Evolutionary conservation across 2,797 vertebrate genomes (phyloP).

Genomic region (Lophura swinhoii): DNA sequence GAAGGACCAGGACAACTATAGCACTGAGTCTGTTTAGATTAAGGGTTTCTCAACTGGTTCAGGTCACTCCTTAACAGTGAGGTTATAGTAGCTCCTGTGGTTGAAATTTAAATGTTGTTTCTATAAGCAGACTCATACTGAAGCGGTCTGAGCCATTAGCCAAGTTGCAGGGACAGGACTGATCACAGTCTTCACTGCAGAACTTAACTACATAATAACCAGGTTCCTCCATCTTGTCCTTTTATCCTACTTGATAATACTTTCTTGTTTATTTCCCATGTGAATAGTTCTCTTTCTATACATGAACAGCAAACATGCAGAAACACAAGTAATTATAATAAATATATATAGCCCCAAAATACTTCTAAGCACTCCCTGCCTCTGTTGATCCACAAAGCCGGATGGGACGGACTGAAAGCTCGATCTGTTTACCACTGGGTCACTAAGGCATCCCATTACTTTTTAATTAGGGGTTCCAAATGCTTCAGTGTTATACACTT

Average conservation of each 20-base stretch:
- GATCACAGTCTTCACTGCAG: background rate
- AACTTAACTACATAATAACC: background rate
- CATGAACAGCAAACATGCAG: background rate
- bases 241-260: background rate
- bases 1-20: background rate
- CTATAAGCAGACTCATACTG: background rate
- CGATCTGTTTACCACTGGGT: background rate
- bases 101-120: background rate
- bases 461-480: slow-evolving; percentile 9
- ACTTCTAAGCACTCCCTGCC: background rate
- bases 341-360: background rate
- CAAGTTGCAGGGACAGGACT: background rate
- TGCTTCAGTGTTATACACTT: slow-evolving; percentile 17
- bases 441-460: background rate
- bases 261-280: background rate
- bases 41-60: background rate
- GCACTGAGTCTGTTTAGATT: background rate
- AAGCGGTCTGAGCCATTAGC: background rate
- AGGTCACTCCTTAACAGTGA: background rate
- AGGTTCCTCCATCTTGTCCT: background rate
- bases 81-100: background rate
- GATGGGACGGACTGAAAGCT: background rate
- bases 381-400: slow-evolving; percentile 25
- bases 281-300: background rate
- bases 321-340: background rate